Percentiles rank a stretch among this genome's conserved stretches.
phyloP scores from a whole-genome alignment of 2,797 vertebrate species.

The Helarctos malayanus region DNA sequence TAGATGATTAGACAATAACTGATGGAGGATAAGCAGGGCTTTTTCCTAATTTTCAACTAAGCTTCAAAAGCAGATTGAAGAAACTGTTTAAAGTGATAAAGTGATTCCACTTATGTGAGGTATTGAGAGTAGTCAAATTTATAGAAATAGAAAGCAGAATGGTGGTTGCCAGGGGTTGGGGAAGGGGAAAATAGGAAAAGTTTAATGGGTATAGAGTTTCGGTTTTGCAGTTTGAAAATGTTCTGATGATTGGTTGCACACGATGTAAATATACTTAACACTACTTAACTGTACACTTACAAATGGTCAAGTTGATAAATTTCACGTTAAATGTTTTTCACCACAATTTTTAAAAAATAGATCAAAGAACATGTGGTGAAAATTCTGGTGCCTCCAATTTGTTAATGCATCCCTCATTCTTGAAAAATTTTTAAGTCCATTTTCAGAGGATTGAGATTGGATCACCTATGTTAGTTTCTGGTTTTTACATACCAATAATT shows the following conservation, averaged over 20 bases:
- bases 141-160: conserved; percentile 32
- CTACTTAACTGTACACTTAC: neutral
- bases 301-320: neutral
- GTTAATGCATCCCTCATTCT: neutral
- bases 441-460: neutral
- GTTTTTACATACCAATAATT: neutral
- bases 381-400: neutral
- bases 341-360: neutral
- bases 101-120: neutral
- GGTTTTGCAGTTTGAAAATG: conserved; percentile 34
- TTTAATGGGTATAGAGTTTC: conserved; percentile 44
- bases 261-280: neutral
- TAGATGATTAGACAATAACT: neutral
- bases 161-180: neutral
- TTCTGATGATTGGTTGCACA: conserved; percentile 18
- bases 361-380: neutral
- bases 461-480: neutral
- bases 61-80: conserved; percentile 46
- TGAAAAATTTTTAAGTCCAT: neutral
- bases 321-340: neutral
- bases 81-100: neutral
- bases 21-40: neutral
- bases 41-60: conserved; percentile 40
- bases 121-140: neutral
- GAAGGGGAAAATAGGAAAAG: neutral